Evolutionary conservation across 2,113 vertebrate species (phyloP).

Genomic region (Bos javanicus): DNA sequence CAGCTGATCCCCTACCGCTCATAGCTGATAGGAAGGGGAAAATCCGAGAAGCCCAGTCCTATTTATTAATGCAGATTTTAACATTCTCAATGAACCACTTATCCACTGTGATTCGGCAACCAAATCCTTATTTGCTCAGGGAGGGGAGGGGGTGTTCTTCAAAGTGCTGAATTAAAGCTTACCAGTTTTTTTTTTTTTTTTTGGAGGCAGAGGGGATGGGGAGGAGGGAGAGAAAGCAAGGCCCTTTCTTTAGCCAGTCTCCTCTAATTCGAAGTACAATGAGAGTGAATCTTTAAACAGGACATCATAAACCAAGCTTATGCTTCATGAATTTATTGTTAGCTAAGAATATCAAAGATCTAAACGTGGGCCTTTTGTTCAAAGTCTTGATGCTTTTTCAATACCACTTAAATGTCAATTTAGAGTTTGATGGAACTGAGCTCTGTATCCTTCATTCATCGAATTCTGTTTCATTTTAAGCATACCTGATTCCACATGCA

Average conservation of each 20-base stretch:
- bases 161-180: slow-evolving; percentile 76
- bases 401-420: neutral
- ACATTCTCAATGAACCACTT: slow-evolving; percentile 81
- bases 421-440: neutral
- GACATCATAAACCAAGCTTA: slow-evolving; percentile 28
- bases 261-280: slow-evolving; percentile 24
- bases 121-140: slow-evolving; percentile 81
- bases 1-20: slow-evolving; percentile 88
- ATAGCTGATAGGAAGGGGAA: slow-evolving; percentile 81
- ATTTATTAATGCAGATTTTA: slow-evolving; percentile 86
- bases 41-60: slow-evolving; percentile 78
- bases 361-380: neutral
- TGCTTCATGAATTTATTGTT: slow-evolving; percentile 37
- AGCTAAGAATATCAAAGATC: neutral
- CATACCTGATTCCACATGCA: neutral
- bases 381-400: slow-evolving; percentile 29
- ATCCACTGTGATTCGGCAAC: slow-evolving; percentile 74
- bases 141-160: slow-evolving; percentile 66
- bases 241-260: slow-evolving; percentile 54
- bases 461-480: slow-evolving; percentile 15
- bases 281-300: slow-evolving; percentile 25
- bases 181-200: slow-evolving; percentile 43
- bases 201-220: neutral
- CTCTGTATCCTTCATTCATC: neutral
- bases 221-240: neutral